Percentiles rank a stretch among this genome's conserved stretches.
These are phyloP conservation scores for Ochotona princeps DNA, from an alignment of 2,113 vertebrate genomes.

Conservation along the genomic window DNA sequence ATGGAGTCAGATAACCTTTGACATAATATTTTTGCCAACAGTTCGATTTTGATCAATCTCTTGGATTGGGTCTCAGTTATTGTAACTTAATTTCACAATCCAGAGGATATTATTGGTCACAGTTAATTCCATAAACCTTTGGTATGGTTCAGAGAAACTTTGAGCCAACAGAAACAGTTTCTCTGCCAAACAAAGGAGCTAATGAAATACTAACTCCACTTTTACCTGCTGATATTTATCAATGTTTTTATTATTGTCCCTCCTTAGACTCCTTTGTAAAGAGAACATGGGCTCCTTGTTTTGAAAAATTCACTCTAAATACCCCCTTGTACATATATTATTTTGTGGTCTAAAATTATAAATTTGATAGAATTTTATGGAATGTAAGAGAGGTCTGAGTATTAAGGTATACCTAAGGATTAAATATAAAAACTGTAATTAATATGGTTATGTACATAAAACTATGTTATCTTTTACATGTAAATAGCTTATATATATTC, in stretches of 20 bases:
- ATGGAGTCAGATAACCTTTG: neutral
- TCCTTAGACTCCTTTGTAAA: neutral
- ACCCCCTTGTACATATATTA: neutral
- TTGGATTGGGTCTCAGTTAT: constrained; percentile 5
- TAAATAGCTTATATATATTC: too few species aligned
- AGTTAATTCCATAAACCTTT: neutral
- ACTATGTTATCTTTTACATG: too few species aligned
- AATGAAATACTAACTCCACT: neutral
- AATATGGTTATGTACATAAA: neutral
- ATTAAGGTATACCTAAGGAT: constrained; percentile 25
- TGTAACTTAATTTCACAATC: neutral
- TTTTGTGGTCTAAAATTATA: neutral
- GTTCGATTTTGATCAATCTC: neutral
- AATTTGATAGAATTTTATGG: constrained; percentile 27
- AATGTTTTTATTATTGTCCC: neutral
- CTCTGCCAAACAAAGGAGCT: neutral
- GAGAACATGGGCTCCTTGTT: constrained; percentile 16
- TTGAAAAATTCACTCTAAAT: constrained; percentile 21
- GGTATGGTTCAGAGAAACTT: constrained; percentile 4
- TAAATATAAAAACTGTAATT: constrained; percentile 21
- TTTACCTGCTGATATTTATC: neutral
- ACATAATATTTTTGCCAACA: neutral
- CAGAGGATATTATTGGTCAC: neutral
- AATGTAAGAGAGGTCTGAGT: constrained; percentile 3
- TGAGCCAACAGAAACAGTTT: constrained; percentile 19